Percentiles rank a stretch among this genome's conserved stretches.
These are phyloP conservation scores for Sciurus niger DNA, from an alignment of 2,113 vertebrate genomes.

Conservation along the genomic window DNA sequence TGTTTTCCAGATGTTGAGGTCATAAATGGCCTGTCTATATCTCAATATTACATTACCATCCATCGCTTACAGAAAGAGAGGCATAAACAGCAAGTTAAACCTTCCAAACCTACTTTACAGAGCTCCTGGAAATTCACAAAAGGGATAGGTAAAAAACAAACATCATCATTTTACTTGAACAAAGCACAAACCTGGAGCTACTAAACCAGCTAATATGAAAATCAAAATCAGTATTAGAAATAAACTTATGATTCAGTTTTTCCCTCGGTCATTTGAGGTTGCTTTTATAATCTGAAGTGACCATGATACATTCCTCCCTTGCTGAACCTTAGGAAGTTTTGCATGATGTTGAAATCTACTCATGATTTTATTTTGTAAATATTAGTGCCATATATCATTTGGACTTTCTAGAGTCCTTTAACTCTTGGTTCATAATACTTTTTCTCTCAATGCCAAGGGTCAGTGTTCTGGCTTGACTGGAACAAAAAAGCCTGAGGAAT, in stretches of 20 bases:
- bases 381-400: conserved; percentile 9
- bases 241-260: conserved; percentile 28
- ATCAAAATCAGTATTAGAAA: conserved; percentile 67
- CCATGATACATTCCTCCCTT: not conserved
- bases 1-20: conserved; percentile 89
- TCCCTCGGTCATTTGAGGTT: conserved; percentile 65
- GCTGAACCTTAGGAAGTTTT: conserved; percentile 50
- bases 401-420: conserved; percentile 76
- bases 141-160: conserved; percentile 70
- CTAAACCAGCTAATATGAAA: conserved; percentile 68
- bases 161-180: conserved; percentile 74
- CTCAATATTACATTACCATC: conserved; percentile 89
- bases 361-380: conserved; percentile 64
- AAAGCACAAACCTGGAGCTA: not conserved
- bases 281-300: conserved; percentile 58
- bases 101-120: conserved; percentile 82
- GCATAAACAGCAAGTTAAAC: conserved; percentile 82
- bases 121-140: conserved; percentile 71
- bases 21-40: conserved; percentile 89
- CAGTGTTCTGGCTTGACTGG: conserved; percentile 79
- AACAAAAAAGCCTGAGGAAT: conserved; percentile 82
- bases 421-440: conserved; percentile 33
- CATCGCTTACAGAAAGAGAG: conserved; percentile 88
- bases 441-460: conserved; percentile 51
- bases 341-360: conserved; percentile 35